Percentiles rank a stretch among this genome's conserved stretches.
Evolutionary conservation across 1,140 invertebrate species (phyloP).

Genomic region (Drosophila rufa): DNA sequence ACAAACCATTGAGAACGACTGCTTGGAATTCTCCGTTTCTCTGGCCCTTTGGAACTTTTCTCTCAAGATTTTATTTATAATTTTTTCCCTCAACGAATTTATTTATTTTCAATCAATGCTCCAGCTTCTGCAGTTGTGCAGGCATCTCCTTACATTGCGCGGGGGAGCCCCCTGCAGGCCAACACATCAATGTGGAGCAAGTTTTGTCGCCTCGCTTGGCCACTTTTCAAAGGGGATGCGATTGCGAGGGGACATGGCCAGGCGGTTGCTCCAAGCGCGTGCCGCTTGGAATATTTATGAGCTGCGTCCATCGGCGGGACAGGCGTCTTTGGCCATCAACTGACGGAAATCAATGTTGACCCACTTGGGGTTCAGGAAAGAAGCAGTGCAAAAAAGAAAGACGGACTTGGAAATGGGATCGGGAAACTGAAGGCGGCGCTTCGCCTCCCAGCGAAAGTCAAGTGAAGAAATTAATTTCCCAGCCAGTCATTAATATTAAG

Average conservation of each 20-base stretch:
- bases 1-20: conserved; percentile 28
- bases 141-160: conserved; percentile 13
- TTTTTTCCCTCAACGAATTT: conserved; percentile 43
- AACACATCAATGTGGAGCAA: conserved; percentile 49
- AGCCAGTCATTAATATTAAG: conserved; percentile 82
- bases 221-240: conserved; percentile 32
- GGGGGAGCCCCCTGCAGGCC: not conserved
- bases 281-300: conserved; percentile 80
- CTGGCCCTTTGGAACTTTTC: conserved; percentile 11
- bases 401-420: conserved; percentile 43
- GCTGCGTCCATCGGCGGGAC: conserved; percentile 50
- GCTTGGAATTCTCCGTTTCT: conserved; percentile 17
- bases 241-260: not conserved
- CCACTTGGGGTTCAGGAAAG: conserved; percentile 66
- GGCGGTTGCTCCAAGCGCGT: conserved; percentile 48
- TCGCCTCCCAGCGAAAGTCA: conserved; percentile 62
- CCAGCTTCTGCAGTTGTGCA: conserved; percentile 23
- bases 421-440: conserved; percentile 32
- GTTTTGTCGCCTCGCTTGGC: conserved; percentile 73
- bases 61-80: conserved; percentile 16
- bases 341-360: conserved; percentile 80
- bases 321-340: conserved; percentile 50
- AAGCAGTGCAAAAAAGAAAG: conserved; percentile 10
- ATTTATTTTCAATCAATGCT: conserved; percentile 81
- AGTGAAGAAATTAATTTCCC: conserved; percentile 75